Percentiles rank a stretch among this genome's conserved stretches.
Conservation (phyloP, 1,140 invertebrate genomes). For the Drosophila subpulchrella region DNA sequence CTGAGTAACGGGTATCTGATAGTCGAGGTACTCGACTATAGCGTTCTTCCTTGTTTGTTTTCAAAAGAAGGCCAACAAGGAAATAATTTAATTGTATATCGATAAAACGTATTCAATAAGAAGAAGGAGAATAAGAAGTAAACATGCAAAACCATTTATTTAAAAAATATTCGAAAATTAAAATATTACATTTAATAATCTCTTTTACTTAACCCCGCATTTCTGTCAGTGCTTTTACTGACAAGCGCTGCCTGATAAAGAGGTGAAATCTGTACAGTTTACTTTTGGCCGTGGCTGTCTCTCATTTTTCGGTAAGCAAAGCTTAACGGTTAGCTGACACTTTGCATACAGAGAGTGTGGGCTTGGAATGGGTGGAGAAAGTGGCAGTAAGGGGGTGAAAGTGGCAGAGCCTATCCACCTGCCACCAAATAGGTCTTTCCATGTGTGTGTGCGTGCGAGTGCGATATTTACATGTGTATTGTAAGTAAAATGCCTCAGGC, state of each 20-base stretch:
- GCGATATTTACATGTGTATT: slow-evolving; percentile 68
- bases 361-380: background rate
- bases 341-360: slow-evolving; percentile 53
- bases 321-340: slow-evolving; percentile 77
- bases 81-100: no score
- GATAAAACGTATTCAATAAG: no score
- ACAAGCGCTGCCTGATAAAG: slow-evolving; percentile 38
- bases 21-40: no score
- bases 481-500: slow-evolving; percentile 75
- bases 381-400: background rate
- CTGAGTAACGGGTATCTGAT: no score
- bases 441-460: slow-evolving; percentile 35
- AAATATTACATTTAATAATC: background rate
- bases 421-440: slow-evolving; percentile 27
- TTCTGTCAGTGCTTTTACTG: slow-evolving; percentile 16
- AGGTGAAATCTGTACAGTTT: slow-evolving; percentile 73
- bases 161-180: no score
- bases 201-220: background rate
- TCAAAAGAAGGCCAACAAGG: no score
- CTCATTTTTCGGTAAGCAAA: slow-evolving; percentile 72
- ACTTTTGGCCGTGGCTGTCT: slow-evolving; percentile 44
- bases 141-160: no score
- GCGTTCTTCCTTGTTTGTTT: no score
- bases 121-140: no score
- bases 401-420: slow-evolving; percentile 30